Evolutionary conservation across 30 jellyfish, hydroid and myxozoan genomes (phyloP).

Genomic region (Hydractinia echinata): DNA sequence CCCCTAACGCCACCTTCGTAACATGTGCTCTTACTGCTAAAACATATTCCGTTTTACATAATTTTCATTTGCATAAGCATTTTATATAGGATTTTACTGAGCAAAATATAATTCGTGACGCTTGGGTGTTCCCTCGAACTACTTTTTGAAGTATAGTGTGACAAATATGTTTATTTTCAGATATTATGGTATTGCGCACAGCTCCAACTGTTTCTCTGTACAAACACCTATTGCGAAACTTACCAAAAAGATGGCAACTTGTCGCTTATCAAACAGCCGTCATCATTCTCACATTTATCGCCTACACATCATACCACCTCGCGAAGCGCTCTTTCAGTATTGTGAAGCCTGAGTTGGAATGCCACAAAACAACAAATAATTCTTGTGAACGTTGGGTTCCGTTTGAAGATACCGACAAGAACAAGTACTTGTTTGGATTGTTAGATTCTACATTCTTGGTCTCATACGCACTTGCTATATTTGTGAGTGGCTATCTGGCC

Average conservation of each 20-base stretch:
- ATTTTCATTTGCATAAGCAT: too few relatives aligned
- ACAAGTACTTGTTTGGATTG: constrained; percentile 80
- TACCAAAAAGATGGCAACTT: constrained; percentile 2
- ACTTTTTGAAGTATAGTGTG: too few relatives aligned
- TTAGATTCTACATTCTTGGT: constrained; percentile 78
- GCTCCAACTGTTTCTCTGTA: constrained; percentile 28
- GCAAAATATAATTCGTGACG: too few relatives aligned
- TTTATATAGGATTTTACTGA: too few relatives aligned
- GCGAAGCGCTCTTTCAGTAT: constrained; percentile 86
- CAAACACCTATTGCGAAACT: neutral
- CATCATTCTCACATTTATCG: constrained; percentile 65
- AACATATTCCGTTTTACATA: too few relatives aligned
- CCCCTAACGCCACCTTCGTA: too few relatives aligned
- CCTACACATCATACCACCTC: constrained; percentile 78
- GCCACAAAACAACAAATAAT: constrained; percentile 68
- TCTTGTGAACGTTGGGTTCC: constrained; percentile 88
- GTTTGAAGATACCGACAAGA: constrained; percentile 53
- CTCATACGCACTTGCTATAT: constrained; percentile 89
- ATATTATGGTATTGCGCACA: too few relatives aligned
- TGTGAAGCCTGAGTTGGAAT: constrained; percentile 49
- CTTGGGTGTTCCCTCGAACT: too few relatives aligned
- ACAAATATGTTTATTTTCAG: too few relatives aligned
- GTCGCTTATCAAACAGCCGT: constrained; percentile 61
- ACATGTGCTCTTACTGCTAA: too few relatives aligned
- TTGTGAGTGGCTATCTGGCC: constrained; percentile 91